phyloP scores from a whole-genome alignment of 1,140 invertebrate genomes.

The Zophobas morio region DNA sequence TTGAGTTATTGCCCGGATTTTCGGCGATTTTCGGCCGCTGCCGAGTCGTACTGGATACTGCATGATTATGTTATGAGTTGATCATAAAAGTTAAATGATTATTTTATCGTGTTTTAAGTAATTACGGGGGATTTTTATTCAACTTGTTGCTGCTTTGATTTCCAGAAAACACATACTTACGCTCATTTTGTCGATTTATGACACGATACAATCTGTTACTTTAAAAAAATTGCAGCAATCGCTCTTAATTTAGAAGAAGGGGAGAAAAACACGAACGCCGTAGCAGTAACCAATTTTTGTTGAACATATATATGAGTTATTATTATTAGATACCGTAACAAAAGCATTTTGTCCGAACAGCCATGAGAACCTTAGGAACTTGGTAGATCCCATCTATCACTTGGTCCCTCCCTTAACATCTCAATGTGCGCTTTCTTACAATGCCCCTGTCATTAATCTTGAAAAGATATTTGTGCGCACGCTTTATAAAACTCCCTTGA shows the following conservation, averaged over 20 bases:
- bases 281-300: neutral
- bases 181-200: too few species aligned
- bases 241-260: too few species aligned
- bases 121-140: slow-evolving; percentile 62
- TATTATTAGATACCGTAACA: neutral
- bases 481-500: slow-evolving; percentile 21
- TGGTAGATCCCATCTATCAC: slow-evolving; percentile 32
- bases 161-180: neutral
- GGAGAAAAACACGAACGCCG: too few species aligned
- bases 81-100: slow-evolving; percentile 62
- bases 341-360: slow-evolving; percentile 7
- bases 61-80: slow-evolving; percentile 64
- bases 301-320: neutral
- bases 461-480: slow-evolving; percentile 28
- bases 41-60: slow-evolving; percentile 52
- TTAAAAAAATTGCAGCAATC: too few species aligned
- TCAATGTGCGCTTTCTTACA: slow-evolving; percentile 48
- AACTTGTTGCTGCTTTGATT: slow-evolving; percentile 55
- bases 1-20: slow-evolving; percentile 7
- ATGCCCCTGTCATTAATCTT: slow-evolving; percentile 44
- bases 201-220: too few species aligned
- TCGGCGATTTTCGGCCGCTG: neutral
- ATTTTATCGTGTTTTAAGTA: slow-evolving; percentile 62
- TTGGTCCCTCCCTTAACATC: slow-evolving; percentile 51
- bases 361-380: slow-evolving; percentile 43